Evolutionary conservation across 2,113 vertebrate genomes (phyloP), one percentile per base, ranked within the genome.

Genomic region (Tragelaphus strepsiceros): DNA sequence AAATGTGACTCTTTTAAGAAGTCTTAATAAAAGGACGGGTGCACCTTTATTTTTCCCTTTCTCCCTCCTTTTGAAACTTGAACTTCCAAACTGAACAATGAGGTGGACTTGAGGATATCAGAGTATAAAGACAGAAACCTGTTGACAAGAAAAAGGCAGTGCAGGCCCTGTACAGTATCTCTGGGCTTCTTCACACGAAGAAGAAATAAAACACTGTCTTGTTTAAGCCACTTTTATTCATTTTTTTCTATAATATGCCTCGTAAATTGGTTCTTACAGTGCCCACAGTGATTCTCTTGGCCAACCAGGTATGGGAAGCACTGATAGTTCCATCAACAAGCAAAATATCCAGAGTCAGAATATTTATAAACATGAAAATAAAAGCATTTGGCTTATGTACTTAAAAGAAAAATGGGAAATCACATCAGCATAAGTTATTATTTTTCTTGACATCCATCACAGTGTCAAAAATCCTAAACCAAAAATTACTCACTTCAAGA

Each of bases 401-500:
- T 81, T 93, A 89, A 89, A 98, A 94, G 95, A 97, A 86, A 97
- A 98, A 97, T 95, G 95, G 90, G 93, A 98, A 97, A 94, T 92
- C 88, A 89, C 82, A 97, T 96, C 94, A 94, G 90, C 93, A 91
- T 96, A 97, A 97, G 93, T 97, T 97, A 80, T 88, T 83, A 87
- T 95, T 96, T 97, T 97, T 97, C 92, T 87, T 95, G 88, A 98
- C 98, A 98, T 96, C 85, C 85, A 97, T 98, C 96, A 98, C 91
- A 32, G 96, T 90, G 93, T 93, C 96, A 98, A 96, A 97, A 97
- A 93, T 86, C 80, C 82, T 95, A 96, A 97, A 95, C 96, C 88
- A 84, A 97, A 95, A 96, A 98, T 97, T 95, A 96, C 58, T 97
- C 97, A 98, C 95, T 98, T 96, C 93, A 97, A 91, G 96, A 97